Conservation (phyloP, 2,888 invertebrate genomes). For the Ornithoptera alexandrae region DNA sequence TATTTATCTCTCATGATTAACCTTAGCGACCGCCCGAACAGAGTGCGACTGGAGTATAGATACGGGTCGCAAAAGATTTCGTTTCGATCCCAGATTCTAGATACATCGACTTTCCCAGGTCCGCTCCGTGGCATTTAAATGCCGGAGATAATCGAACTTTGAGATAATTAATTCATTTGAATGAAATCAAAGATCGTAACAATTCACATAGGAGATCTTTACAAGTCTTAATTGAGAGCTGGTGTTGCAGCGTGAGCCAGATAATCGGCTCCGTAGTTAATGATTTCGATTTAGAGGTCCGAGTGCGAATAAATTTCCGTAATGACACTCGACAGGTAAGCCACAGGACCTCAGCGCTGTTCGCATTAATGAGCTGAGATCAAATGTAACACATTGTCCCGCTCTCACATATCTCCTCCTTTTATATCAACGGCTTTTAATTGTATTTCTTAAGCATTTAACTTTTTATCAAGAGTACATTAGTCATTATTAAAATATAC, state of each 20-base stretch:
- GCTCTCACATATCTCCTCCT: neutral
- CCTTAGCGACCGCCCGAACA: conserved; percentile 9
- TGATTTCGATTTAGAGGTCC: conserved; percentile 74
- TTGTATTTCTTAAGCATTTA: no score
- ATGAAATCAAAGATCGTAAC: conserved; percentile 61
- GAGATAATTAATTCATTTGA: conserved; percentile 68
- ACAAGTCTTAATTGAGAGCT: conserved; percentile 74
- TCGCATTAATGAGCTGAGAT: conserved; percentile 24
- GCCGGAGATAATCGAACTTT: conserved; percentile 41
- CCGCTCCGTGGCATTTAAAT: conserved; percentile 40
- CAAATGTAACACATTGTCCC: conserved; percentile 15
- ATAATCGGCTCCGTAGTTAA: conserved; percentile 73
- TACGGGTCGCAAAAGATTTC: conserved; percentile 26
- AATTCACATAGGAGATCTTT: conserved; percentile 73
- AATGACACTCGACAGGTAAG: conserved; percentile 29
- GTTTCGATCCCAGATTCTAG: conserved; percentile 24
- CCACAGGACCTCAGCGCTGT: conserved; percentile 20
- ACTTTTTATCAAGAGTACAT: no score
- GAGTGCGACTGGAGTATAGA: conserved; percentile 16
- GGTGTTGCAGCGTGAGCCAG: conserved; percentile 72
- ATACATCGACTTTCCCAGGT: conserved; percentile 34
- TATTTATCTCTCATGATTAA: conserved; percentile 28
- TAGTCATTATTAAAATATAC: no score
- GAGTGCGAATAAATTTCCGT: conserved; percentile 31
- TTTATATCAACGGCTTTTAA: no score